Percentiles rank a stretch among this genome's conserved stretches.
phyloP scores from a whole-genome alignment of 2,797 vertebrate species.

The Loris lydekkerianus region DNA sequence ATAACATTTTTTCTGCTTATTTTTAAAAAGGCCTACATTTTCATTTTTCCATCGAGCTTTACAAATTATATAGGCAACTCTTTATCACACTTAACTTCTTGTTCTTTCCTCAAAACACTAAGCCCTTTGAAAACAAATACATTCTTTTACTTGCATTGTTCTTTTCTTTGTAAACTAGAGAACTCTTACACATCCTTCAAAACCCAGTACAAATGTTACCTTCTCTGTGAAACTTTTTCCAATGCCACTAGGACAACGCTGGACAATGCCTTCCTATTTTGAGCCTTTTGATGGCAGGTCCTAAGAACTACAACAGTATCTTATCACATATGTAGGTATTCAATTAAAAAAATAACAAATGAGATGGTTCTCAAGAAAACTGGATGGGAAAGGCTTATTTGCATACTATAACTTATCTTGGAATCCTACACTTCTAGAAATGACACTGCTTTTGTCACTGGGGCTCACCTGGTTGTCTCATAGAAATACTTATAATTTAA shows the following conservation, averaged over 20 bases:
- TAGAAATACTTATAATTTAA: slow-evolving; percentile 66
- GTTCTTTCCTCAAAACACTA: slow-evolving; percentile 3
- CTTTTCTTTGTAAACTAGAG: background rate
- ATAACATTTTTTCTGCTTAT: background rate
- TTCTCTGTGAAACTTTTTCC: slow-evolving; percentile 31
- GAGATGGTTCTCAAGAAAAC: background rate
- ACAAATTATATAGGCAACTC: slow-evolving; percentile 2
- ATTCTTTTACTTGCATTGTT: background rate
- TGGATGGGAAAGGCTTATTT: background rate
- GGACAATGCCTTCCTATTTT: background rate
- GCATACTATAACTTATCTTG: background rate
- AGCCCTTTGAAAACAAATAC: background rate
- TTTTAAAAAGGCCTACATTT: background rate
- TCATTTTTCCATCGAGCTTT: background rate
- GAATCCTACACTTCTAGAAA: background rate
- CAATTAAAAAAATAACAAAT: background rate
- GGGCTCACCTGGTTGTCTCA: background rate
- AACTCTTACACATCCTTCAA: background rate
- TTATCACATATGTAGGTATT: background rate
- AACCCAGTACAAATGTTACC: background rate
- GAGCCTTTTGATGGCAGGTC: background rate
- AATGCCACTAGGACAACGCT: background rate
- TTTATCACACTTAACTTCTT: background rate
- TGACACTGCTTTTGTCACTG: background rate
- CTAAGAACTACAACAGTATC: background rate